phyloP scores from a whole-genome alignment of 2,888 invertebrate species.

The Oxyteleia sp. region DNA sequence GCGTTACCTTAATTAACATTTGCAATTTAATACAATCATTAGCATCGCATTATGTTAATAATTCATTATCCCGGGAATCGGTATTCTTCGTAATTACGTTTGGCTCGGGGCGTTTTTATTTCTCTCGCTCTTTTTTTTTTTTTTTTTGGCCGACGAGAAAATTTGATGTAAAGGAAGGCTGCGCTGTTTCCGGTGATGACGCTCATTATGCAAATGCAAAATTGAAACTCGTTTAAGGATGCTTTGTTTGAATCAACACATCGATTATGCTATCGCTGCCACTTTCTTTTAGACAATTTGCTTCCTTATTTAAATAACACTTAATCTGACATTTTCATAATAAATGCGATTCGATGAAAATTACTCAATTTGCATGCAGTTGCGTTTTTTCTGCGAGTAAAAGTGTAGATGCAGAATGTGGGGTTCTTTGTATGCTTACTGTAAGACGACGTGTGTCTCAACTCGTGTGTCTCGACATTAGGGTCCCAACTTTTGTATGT shows the following conservation, averaged over 20 bases:
- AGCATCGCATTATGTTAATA: slow-evolving; percentile 40
- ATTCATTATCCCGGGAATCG: neutral
- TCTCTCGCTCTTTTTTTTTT: too few species aligned
- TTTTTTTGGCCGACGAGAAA: neutral
- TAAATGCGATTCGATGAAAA: neutral
- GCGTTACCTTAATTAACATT: slow-evolving; percentile 43
- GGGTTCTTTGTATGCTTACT: too few species aligned
- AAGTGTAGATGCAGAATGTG: too few species aligned
- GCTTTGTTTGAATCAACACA: slow-evolving; percentile 3
- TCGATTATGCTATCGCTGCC: neutral
- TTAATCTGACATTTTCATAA: neutral
- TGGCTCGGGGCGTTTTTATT: neutral
- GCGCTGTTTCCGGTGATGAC: neutral
- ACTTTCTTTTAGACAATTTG: slow-evolving; percentile 14
- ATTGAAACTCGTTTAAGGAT: slow-evolving; percentile 10
- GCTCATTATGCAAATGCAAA: slow-evolving; percentile 2
- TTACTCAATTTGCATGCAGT: neutral
- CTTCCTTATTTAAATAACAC: slow-evolving; percentile 3
- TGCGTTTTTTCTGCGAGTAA: too few species aligned
- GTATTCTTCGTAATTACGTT: neutral
- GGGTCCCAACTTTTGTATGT: too few species aligned
- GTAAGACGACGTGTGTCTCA: too few species aligned
- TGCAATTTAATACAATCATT: slow-evolving; percentile 51
- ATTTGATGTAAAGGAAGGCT: neutral
- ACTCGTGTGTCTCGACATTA: too few species aligned